Evolutionary conservation across 37 sponge, comb jelly and placozoan species (phyloP).

Genomic region (Halisarca cf. caerulea): DNA sequence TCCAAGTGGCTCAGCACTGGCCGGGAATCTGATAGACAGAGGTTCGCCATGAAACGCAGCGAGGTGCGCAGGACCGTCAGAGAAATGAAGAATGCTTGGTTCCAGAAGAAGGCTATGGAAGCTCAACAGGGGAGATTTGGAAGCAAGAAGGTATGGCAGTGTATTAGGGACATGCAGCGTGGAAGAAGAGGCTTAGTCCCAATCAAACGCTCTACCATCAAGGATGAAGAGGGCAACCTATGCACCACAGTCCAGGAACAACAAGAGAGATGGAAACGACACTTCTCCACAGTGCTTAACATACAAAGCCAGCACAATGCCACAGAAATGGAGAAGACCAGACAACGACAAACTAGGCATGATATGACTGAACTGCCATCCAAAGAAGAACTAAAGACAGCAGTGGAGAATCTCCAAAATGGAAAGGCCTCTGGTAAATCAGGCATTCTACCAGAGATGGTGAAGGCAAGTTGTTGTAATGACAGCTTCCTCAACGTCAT

Average conservation of each 20-base stretch:
- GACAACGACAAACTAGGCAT: slow-evolving; percentile 15
- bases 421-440: no score
- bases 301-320: slow-evolving; percentile 23
- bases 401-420: no score
- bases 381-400: slow-evolving; percentile 9
- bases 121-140: slow-evolving; percentile 21
- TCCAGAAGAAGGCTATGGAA: slow-evolving; percentile 33
- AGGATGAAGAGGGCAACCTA: slow-evolving; percentile 15
- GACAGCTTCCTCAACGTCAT: no score
- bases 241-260: slow-evolving; percentile 2
- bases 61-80: not conserved
- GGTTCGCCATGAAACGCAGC: not conserved
- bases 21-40: not conserved
- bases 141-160: slow-evolving; percentile 20
- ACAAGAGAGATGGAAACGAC: slow-evolving; percentile 34
- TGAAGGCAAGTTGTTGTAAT: no score
- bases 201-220: not conserved
- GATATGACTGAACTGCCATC: slow-evolving; percentile 6
- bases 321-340: slow-evolving; percentile 10
- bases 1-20: slow-evolving; percentile 3
- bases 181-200: slow-evolving; percentile 38
- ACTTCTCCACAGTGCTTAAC: slow-evolving; percentile 22
- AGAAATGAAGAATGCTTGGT: slow-evolving; percentile 21
- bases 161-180: slow-evolving; percentile 32
- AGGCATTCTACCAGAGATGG: no score